Conservation (phyloP, 2,113 vertebrate species). For the Chlorodrepanis virens region DNA sequence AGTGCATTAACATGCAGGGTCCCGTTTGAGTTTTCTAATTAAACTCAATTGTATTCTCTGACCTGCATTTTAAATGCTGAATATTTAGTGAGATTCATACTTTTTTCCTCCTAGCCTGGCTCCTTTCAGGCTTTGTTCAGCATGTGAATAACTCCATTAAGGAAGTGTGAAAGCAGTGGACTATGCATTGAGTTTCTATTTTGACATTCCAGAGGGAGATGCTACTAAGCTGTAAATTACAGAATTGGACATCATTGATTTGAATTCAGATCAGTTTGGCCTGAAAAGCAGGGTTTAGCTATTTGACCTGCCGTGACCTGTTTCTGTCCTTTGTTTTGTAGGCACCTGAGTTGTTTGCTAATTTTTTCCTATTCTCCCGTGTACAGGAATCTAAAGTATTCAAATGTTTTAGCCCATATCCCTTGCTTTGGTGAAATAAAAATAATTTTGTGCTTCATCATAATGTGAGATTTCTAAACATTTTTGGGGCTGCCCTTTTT, state of each 20-base stretch:
- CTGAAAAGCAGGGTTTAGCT: conserved; percentile 35
- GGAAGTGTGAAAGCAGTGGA: conserved; percentile 41
- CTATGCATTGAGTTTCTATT: conserved; percentile 29
- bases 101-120: background rate
- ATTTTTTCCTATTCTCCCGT: background rate
- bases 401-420: background rate
- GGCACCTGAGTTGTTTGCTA: background rate
- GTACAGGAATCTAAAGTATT: background rate
- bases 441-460: background rate
- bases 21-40: conserved; percentile 44
- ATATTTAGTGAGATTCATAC: conserved; percentile 39
- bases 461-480: background rate
- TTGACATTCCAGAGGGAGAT: conserved; percentile 58
- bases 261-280: conserved; percentile 52
- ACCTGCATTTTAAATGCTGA: conserved; percentile 48
- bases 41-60: conserved; percentile 35
- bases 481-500: background rate
- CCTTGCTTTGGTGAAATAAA: background rate
- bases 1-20: conserved; percentile 52
- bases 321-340: conserved; percentile 11
- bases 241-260: conserved; percentile 34
- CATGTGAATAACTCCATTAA: conserved; percentile 51
- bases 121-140: conserved; percentile 57
- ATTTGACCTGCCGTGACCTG: conserved; percentile 24
- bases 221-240: conserved; percentile 57